These are phyloP conservation scores for Silurus glanis DNA, from an alignment of 2,113 vertebrate genomes.

Conservation along the genomic window DNA sequence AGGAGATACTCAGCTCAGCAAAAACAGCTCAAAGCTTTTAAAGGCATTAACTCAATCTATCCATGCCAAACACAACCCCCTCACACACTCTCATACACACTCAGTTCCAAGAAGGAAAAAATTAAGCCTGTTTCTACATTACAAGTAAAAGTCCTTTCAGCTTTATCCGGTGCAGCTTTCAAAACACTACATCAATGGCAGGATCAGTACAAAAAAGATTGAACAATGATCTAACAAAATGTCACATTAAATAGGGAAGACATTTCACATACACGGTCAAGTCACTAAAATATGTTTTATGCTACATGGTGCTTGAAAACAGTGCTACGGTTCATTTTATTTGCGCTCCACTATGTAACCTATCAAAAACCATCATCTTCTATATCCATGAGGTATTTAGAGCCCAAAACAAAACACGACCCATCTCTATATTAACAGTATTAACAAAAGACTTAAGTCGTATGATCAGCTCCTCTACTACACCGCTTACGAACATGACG, in stretches of 20 bases:
- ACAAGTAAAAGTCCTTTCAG: neutral
- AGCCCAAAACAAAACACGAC: slow-evolving; percentile 36
- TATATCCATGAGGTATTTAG: slow-evolving; percentile 33
- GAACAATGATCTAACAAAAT: neutral
- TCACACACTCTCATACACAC: neutral
- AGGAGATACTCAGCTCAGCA: slow-evolving; percentile 41
- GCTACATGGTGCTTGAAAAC: neutral
- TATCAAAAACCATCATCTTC: slow-evolving; percentile 15
- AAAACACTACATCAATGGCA: neutral
- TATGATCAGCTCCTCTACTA: neutral
- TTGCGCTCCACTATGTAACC: neutral
- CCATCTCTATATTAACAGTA: slow-evolving; percentile 9
- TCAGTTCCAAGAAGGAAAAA: neutral
- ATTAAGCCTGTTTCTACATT: neutral
- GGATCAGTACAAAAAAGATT: neutral
- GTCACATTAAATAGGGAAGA: neutral
- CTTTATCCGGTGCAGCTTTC: neutral
- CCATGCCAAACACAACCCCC: neutral
- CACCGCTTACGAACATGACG: neutral
- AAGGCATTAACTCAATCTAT: slow-evolving; percentile 65
- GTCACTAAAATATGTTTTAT: neutral
- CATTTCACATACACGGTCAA: neutral
- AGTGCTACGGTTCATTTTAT: neutral
- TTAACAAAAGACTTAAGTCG: neutral
- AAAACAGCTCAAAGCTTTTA: slow-evolving; percentile 66